Evolutionary conservation across 1,140 invertebrate species (phyloP), one percentile per base, ranked within the genome.

Genomic region (Bombus waltoni): DNA sequence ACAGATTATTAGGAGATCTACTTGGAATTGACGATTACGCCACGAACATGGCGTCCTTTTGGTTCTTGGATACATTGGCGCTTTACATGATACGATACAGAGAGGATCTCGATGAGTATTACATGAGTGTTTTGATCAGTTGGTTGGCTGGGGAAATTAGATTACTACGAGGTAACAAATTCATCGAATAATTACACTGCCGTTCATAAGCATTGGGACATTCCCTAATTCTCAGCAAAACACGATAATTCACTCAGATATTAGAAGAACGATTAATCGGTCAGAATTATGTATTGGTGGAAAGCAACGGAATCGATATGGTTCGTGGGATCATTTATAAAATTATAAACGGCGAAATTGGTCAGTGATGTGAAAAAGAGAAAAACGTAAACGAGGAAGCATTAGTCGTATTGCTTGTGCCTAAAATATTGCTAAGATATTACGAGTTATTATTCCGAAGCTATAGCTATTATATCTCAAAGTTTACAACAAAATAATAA

Each of bases 131-230:
- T 15, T 87, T 94, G 71, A 75, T 94, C 76, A 92, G 88, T 68
- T 94, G 93, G 93, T 47, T 94, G 44, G 76, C 74, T 10, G 93
- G 92, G 28, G 93, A 92, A 86, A 91, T 93, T n/a, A 86, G 82
- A 74, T 62, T 92, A 32, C 89, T 94, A 74, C 87, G 76, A 89
- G 87, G 90, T 87, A 81, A 87, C 32, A 18, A 22, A n/a, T 25
- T 71, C 35, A 73, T 53, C 22, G 18, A 25, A 42, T 15, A n/a
- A 38, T 11, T 28, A 0, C 28, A 28, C 1, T 28, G 0, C 59
- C 28, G 28, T 62, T n/a, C 28, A 13, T 62, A 62, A 62, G 59
- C 28, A 62, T 62, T n/a, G 28, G 11, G 28, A n/a, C 28, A n/a
- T 62, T 62, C 10, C 28, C 10, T 62, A 62, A 62, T 62, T 28